Evolutionary conservation across 2,888 invertebrate species (phyloP).

Genomic region (Nephrotoma appendiculata): DNA sequence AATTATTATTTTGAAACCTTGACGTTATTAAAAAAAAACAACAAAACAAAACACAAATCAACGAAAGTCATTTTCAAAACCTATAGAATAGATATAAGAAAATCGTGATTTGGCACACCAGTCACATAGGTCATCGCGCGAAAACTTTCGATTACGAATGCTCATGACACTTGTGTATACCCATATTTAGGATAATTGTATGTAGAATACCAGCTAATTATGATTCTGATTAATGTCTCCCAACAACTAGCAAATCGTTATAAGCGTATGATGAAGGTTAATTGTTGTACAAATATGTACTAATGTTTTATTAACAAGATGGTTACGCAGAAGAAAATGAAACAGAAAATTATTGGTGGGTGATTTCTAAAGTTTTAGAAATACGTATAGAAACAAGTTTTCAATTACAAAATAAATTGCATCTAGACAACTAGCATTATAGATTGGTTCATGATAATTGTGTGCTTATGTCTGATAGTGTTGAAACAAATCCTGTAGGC

Average conservation of each 20-base stretch:
- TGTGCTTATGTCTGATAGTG: too few species aligned
- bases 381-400: too few species aligned
- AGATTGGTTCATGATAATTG: too few species aligned
- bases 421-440: too few species aligned
- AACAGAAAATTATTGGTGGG: background rate
- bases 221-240: background rate
- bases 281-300: background rate
- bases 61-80: background rate
- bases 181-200: background rate
- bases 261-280: background rate
- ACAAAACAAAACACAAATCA: background rate
- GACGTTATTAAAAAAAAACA: background rate
- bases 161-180: background rate
- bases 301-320: background rate
- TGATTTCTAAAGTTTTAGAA: background rate
- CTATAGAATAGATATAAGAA: background rate
- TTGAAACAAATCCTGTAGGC: too few species aligned
- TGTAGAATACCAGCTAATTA: background rate
- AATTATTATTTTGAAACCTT: background rate
- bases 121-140: background rate
- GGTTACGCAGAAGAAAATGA: background rate
- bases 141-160: background rate
- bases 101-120: background rate
- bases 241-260: background rate
- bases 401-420: too few species aligned